These are phyloP conservation scores for Tichodroma muraria DNA, from an alignment of 2,113 vertebrate genomes.

Conservation along the genomic window DNA sequence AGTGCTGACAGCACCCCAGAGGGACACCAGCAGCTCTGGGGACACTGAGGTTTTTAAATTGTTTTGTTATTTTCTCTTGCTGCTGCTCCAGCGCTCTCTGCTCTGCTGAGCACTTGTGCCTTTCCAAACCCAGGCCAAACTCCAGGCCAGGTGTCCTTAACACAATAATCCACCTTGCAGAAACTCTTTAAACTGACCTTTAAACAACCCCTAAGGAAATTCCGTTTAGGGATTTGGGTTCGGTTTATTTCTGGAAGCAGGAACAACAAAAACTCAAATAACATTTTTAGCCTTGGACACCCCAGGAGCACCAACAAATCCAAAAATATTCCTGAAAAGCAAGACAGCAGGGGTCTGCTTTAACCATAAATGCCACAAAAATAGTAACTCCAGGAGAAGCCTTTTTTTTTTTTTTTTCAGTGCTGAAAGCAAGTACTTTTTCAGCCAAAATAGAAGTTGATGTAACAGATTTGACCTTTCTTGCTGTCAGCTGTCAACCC, in stretches of 20 bases:
- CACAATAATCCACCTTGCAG: background rate
- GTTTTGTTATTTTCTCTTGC: background rate
- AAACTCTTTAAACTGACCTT: background rate
- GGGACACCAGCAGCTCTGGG: background rate
- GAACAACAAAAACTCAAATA: background rate
- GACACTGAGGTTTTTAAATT: background rate
- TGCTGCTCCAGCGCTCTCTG: background rate
- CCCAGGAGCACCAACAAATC: background rate
- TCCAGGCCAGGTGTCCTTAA: background rate
- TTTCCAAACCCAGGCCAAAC: background rate
- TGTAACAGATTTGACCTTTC: background rate
- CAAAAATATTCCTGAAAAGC: conserved; percentile 37
- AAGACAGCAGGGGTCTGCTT: background rate
- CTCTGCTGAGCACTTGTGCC: background rate
- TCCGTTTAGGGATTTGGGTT: background rate
- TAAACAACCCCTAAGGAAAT: background rate
- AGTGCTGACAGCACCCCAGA: background rate
- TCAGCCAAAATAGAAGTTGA: background rate
- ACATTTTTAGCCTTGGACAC: background rate
- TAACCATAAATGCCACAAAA: background rate
- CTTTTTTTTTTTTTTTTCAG: background rate
- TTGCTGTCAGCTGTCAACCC: background rate
- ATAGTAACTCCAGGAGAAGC: background rate
- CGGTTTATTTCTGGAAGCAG: background rate
- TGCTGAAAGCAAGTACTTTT: background rate